Evolutionary conservation across 2,797 vertebrate species (phyloP), one percentile per base, ranked within the genome.

Genomic region (Arctocebus calabarensis): DNA sequence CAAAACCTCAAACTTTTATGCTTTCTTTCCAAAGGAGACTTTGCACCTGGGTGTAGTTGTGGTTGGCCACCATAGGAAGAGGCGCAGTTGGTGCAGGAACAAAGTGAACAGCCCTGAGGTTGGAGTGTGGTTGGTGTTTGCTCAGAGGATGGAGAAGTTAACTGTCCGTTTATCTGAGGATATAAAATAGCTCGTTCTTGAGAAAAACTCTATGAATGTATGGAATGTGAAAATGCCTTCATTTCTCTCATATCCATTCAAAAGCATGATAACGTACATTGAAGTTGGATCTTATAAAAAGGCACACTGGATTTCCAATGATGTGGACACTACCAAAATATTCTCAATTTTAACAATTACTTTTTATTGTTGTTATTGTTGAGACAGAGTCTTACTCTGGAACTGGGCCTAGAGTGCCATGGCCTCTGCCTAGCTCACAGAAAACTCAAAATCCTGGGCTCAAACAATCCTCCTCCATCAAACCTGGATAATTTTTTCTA

Each of bases 21-120:
- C 45, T 48, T 48, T 48, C 45, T 13, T 48, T 48, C 45, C 45
- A 48, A 7, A 32, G n/a, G 13, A 13, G 2, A 10, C 9, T 23
- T 34, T 3, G 19, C 23, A 5, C 43, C 3, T 19, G 1, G 10
- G 6, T 2, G 22, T 1, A 1, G 12, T 75, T 23, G 25, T 1
- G 2, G 12, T 75, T 16, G n/a, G 12, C 40, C 1, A 5, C 12
- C 25, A 2, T 20, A 48, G 29, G 12, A 4, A 9, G 40, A 6
- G 16, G 20, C 1, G 20, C 6, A 7, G 68, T 25, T 10, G 12
- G 20, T 19, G 9, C 43, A 25, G n/a, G 13, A 27, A 23, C 20
- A 29, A 34, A 13, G 9, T 22, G 10, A 61, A 29, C 3, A 61
- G 32, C 68, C 55, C 17, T 3, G 17, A 61, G 32, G 48, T 23